Evolutionary conservation across 1,140 invertebrate species (phyloP).

Genomic region (Drosophila sp.): DNA sequence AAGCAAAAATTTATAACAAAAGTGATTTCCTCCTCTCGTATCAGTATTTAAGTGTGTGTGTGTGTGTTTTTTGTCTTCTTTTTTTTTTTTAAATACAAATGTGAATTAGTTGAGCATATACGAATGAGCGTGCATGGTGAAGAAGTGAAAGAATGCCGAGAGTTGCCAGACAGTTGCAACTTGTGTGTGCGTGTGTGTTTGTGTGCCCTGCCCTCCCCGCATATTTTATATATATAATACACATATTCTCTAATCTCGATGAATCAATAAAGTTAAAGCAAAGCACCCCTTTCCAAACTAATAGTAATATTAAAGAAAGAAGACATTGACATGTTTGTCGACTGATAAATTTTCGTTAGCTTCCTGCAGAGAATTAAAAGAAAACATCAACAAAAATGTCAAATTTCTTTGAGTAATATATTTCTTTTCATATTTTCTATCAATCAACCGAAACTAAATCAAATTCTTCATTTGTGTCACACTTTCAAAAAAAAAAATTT

Average conservation of each 20-base stretch:
- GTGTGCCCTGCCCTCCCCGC: constrained; percentile 36
- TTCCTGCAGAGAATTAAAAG: constrained; percentile 1
- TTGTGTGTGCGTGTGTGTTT: constrained; percentile 32
- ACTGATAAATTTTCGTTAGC: constrained; percentile 24
- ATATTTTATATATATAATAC: constrained; percentile 27
- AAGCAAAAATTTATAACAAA: constrained; percentile 29
- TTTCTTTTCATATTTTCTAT: constrained; percentile 43
- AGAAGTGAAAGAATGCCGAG: constrained; percentile 74
- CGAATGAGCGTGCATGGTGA: constrained; percentile 75
- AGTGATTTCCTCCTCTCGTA: constrained; percentile 21
- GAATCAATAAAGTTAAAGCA: constrained; percentile 18
- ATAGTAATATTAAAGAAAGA: constrained; percentile 1
- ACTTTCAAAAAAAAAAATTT: constrained; percentile 7
- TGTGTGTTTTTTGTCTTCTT: constrained; percentile 33
- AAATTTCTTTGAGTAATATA: constrained; percentile 55
- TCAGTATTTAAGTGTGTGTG: constrained; percentile 5
- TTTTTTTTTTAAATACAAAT: constrained; percentile 60
- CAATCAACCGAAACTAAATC: constrained; percentile 17
- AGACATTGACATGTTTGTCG: constrained; percentile 49
- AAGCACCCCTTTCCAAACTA: constrained; percentile 6
- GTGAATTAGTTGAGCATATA: constrained; percentile 59
- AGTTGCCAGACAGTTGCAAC: constrained; percentile 60
- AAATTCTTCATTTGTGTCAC: constrained; percentile 33
- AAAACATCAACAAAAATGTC: constrained; percentile 48
- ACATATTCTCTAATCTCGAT: constrained; percentile 52